Conservation (phyloP, 2,888 invertebrate genomes). For the Ennomos erosarius region DNA sequence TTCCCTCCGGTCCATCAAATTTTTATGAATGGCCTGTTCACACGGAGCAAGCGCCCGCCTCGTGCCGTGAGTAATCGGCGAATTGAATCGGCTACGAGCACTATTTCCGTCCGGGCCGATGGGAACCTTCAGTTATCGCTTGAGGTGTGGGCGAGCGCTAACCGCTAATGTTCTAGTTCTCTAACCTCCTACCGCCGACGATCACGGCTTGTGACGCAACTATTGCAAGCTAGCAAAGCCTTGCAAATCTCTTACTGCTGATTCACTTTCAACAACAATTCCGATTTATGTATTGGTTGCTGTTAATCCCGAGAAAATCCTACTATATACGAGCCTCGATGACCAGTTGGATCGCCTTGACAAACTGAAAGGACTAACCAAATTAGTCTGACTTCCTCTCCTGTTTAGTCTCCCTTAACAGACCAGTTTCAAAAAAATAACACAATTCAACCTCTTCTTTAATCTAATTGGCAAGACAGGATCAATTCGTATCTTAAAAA, state of each 20-base stretch:
- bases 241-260: conserved; percentile 33
- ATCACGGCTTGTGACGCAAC: conserved; percentile 50
- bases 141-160: conserved; percentile 60
- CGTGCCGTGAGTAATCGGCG: conserved; percentile 67
- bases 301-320: too few species aligned
- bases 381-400: too few species aligned
- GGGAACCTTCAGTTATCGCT: conserved; percentile 53
- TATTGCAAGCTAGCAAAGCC: conserved; percentile 18
- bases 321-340: too few species aligned
- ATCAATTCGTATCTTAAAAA: conserved; percentile 2
- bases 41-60: conserved; percentile 39
- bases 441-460: not conserved
- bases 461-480: not conserved
- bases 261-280: conserved; percentile 37
- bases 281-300: too few species aligned
- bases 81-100: conserved; percentile 61
- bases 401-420: too few species aligned
- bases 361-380: too few species aligned
- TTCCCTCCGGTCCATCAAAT: conserved; percentile 3
- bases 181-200: conserved; percentile 63
- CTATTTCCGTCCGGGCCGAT: conserved; percentile 65
- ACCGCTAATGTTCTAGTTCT: conserved; percentile 52
- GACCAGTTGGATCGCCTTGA: too few species aligned
- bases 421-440: too few species aligned
- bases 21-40: conserved; percentile 14